These are phyloP conservation scores for Oophaga sylvatica DNA, from an alignment of 2,797 vertebrate species.

Conservation along the genomic window DNA sequence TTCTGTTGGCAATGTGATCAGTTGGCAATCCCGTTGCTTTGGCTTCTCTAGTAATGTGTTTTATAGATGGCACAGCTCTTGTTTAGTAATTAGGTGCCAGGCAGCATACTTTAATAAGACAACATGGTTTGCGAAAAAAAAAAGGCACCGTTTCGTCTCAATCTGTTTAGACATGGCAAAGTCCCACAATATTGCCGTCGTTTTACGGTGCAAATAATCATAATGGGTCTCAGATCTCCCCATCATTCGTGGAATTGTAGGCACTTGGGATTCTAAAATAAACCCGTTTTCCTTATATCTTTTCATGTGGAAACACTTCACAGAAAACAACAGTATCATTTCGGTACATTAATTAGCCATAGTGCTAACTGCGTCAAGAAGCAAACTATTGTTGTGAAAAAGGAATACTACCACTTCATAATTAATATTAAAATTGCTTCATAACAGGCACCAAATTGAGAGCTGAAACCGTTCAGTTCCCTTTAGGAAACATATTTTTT, in stretches of 20 bases:
- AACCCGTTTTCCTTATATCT: constrained; percentile 42
- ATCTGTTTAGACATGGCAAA: constrained; percentile 26
- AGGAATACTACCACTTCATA: constrained; percentile 65
- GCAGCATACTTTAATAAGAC: constrained; percentile 54
- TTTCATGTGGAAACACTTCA: constrained; percentile 59
- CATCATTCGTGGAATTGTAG: not conserved
- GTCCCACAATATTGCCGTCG: not conserved
- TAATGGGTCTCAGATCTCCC: constrained; percentile 10
- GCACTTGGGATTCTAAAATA: constrained; percentile 28
- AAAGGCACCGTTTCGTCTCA: constrained; percentile 37
- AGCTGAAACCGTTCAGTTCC: constrained; percentile 30
- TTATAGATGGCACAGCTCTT: constrained; percentile 59
- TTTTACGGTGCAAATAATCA: constrained; percentile 32
- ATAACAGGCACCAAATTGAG: constrained; percentile 62
- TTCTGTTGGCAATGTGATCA: constrained; percentile 55
- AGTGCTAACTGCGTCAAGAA: constrained; percentile 63
- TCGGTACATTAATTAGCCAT: constrained; percentile 60
- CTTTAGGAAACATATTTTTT: constrained; percentile 55
- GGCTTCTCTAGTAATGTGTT: constrained; percentile 58
- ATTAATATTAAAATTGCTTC: constrained; percentile 66
- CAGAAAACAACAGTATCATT: constrained; percentile 53
- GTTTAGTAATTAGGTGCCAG: constrained; percentile 50
- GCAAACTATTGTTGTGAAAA: constrained; percentile 62
- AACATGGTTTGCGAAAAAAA: constrained; percentile 8
- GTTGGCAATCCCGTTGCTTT: constrained; percentile 53